Evolutionary conservation across 2,113 vertebrate genomes (phyloP).

Genomic region (Cochlearius cochlearius): DNA sequence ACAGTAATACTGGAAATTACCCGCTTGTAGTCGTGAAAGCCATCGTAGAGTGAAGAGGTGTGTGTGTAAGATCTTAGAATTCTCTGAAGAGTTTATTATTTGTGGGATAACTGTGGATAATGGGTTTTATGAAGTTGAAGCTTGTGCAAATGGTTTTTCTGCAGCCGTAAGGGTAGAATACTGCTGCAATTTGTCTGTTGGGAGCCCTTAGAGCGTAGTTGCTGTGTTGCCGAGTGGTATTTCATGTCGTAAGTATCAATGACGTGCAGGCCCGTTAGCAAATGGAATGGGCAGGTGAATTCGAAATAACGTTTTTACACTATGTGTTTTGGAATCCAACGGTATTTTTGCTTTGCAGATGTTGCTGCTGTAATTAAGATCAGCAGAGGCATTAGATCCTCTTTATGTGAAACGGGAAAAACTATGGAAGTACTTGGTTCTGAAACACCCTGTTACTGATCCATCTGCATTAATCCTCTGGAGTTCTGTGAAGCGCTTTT

Average conservation of each 20-base stretch:
- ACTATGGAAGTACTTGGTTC: background rate
- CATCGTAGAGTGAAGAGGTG: background rate
- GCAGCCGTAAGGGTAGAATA: background rate
- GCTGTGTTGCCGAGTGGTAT: background rate
- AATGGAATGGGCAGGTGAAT: background rate
- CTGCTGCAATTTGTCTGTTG: background rate
- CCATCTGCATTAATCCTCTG: background rate
- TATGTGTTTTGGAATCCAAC: background rate
- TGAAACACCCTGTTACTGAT: background rate
- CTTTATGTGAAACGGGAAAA: background rate
- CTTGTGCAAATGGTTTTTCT: background rate
- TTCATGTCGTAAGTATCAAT: background rate
- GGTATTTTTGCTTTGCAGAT: background rate
- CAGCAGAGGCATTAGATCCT: background rate
- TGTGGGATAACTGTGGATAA: background rate
- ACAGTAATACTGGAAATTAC: conserved; percentile 10
- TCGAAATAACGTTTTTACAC: background rate
- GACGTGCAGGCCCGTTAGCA: background rate
- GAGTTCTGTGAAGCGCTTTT: background rate
- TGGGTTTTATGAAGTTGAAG: background rate
- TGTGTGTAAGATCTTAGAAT: background rate
- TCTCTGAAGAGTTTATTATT: background rate
- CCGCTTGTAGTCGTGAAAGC: background rate
- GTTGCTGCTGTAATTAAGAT: background rate
- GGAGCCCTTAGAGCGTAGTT: background rate